Conservation (phyloP, 2,888 invertebrate species). For the Dilophus febrilis region DNA sequence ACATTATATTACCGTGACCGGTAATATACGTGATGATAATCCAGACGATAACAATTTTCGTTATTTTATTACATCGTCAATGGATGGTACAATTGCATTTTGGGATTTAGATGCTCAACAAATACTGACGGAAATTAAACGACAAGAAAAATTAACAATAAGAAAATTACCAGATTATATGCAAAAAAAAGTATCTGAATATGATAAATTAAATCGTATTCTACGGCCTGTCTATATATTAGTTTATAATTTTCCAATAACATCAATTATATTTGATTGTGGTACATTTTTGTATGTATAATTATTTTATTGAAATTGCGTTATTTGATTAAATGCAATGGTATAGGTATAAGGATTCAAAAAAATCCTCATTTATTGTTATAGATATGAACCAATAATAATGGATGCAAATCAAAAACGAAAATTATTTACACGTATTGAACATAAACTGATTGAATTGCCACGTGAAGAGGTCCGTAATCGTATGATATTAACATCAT, state of each 20-base stretch:
- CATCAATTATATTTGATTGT: constrained; percentile 22
- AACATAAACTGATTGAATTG: constrained; percentile 12
- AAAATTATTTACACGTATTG: constrained; percentile 3
- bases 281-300: constrained; percentile 10
- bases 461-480: constrained; percentile 7
- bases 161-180: constrained; percentile 38
- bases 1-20: constrained; percentile 39
- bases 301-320: background rate
- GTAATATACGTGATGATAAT: constrained; percentile 32
- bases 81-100: constrained; percentile 49
- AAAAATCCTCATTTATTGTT: background rate
- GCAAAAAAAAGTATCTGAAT: constrained; percentile 38
- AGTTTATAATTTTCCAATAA: constrained; percentile 32
- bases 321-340: background rate
- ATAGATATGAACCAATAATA: constrained; percentile 3
- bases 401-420: background rate
- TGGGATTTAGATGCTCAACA: constrained; percentile 50
- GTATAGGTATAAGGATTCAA: background rate
- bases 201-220: constrained; percentile 39
- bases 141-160: constrained; percentile 8
- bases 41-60: constrained; percentile 30
- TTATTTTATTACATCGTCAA: constrained; percentile 46
- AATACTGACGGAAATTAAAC: background rate
- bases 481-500: constrained; percentile 28
- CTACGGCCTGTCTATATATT: constrained; percentile 43